These are phyloP conservation scores for Anarrhichthys ocellatus DNA, from an alignment of 2,113 vertebrate genomes.

Conservation along the genomic window DNA sequence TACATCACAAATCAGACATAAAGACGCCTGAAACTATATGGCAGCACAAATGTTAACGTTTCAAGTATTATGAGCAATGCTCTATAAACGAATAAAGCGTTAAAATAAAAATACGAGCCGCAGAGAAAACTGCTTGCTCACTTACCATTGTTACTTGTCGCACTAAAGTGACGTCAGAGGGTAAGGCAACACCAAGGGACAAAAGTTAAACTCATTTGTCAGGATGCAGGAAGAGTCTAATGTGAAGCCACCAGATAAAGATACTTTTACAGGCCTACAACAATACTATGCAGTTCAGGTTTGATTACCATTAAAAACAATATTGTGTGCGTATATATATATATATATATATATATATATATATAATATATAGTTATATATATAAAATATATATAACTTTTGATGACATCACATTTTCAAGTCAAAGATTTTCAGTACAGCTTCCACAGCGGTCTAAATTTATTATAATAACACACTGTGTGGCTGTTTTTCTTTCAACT, in stretches of 20 bases:
- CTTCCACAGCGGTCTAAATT: not conserved
- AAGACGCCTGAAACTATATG: accelerated
- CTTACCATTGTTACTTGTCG: slow-evolving; percentile 82
- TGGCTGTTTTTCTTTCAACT: not conserved
- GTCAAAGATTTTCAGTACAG: not conserved
- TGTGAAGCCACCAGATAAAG: not conserved
- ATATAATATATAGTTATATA: not conserved
- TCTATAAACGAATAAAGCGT: accelerated
- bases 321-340: not conserved
- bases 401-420: not conserved
- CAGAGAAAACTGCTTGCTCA: slow-evolving; percentile 82
- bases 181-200: slow-evolving; percentile 54
- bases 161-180: slow-evolving; percentile 70
- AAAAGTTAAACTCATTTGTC: slow-evolving; percentile 7
- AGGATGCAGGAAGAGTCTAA: not conserved
- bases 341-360: no score
- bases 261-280: not conserved
- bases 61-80: accelerated
- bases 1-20: not conserved
- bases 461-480: not conserved
- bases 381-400: no score
- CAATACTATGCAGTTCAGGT: not conserved
- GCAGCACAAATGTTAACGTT: accelerated
- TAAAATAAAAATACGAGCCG: slow-evolving; percentile 5
- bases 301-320: not conserved